Conservation (phyloP, 2,888 invertebrate species). For the Hyles lineata region DNA sequence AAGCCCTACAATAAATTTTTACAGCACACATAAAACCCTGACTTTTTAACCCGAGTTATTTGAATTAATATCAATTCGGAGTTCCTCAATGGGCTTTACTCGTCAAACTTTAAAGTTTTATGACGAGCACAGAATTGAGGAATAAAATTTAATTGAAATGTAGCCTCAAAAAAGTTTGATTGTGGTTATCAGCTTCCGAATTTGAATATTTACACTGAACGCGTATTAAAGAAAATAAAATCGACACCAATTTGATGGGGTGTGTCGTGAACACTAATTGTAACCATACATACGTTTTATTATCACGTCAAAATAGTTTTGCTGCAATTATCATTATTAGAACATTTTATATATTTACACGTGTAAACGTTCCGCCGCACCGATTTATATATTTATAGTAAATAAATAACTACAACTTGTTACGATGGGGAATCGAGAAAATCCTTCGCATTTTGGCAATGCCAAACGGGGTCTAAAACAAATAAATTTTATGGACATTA, state of each 20-base stretch:
- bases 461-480: slow-evolving; percentile 16
- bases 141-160: slow-evolving; percentile 85
- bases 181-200: slow-evolving; percentile 84
- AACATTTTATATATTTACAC: slow-evolving; percentile 25
- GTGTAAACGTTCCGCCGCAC: slow-evolving; percentile 14
- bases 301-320: slow-evolving; percentile 24
- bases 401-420: slow-evolving; percentile 14
- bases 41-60: slow-evolving; percentile 85
- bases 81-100: slow-evolving; percentile 85
- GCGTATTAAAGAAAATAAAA: slow-evolving; percentile 56
- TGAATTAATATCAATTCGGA: slow-evolving; percentile 85
- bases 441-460: neutral
- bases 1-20: slow-evolving; percentile 84
- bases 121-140: slow-evolving; percentile 81
- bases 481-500: slow-evolving; percentile 43
- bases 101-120: slow-evolving; percentile 84
- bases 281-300: slow-evolving; percentile 30
- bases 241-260: slow-evolving; percentile 41
- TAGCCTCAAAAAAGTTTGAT: slow-evolving; percentile 80
- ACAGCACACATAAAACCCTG: slow-evolving; percentile 83
- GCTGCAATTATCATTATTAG: slow-evolving; percentile 26
- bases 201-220: slow-evolving; percentile 83
- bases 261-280: slow-evolving; percentile 34
- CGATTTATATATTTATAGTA: slow-evolving; percentile 7
- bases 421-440: neutral